Evolutionary conservation across 2,113 vertebrate genomes (phyloP).

Genomic region (Podiceps cristatus): DNA sequence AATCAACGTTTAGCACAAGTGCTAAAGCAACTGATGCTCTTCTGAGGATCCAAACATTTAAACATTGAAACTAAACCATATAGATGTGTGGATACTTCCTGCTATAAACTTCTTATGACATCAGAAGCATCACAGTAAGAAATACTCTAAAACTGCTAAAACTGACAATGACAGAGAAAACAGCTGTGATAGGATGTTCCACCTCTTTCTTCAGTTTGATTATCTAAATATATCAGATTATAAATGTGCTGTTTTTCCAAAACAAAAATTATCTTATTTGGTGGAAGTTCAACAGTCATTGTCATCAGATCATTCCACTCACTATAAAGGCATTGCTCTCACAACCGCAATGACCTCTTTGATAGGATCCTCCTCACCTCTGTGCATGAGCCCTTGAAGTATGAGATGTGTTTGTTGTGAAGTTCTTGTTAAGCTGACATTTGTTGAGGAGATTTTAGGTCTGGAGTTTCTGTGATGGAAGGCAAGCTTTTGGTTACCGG

Average conservation of each 20-base stretch:
- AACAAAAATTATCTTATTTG: background rate
- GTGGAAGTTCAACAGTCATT: background rate
- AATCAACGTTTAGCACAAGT: background rate
- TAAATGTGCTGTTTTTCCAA: background rate
- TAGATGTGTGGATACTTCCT: background rate
- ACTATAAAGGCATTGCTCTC: background rate
- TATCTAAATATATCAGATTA: background rate
- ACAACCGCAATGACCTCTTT: background rate
- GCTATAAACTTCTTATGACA: background rate
- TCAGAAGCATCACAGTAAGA: background rate
- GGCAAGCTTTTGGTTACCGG: background rate
- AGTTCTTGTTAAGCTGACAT: background rate
- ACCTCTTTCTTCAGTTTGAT: background rate
- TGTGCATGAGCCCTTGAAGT: background rate
- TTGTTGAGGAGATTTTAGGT: background rate
- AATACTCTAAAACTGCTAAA: background rate
- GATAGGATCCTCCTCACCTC: background rate
- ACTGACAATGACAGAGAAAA: background rate
- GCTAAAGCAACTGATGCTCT: background rate
- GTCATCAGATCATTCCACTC: background rate
- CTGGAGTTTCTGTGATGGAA: background rate
- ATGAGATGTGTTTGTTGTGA: background rate
- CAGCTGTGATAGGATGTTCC: background rate
- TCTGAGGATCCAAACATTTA: background rate
- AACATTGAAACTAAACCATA: background rate